Conservation (phyloP, 2,888 invertebrate genomes). For the Cataglyphis altisquamis region DNA sequence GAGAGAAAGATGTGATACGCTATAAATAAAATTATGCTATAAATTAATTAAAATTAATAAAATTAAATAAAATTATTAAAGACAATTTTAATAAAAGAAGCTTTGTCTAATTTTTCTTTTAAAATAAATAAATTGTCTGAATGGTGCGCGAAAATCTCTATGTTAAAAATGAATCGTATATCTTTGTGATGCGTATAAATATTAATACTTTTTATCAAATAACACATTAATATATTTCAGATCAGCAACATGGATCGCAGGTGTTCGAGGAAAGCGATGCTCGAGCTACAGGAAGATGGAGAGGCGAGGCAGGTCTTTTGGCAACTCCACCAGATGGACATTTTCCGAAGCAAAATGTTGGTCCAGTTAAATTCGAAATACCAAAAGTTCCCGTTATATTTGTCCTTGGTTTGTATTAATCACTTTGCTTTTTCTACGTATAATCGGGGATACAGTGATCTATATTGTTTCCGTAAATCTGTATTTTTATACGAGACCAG, state of each 20-base stretch:
- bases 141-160: background rate
- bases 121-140: background rate
- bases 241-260: constrained; percentile 92
- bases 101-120: background rate
- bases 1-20: background rate
- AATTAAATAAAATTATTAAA: too few species aligned
- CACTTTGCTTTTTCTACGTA: background rate
- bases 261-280: constrained; percentile 86
- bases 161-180: background rate
- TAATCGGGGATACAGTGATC: background rate
- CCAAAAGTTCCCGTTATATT: constrained; percentile 96
- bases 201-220: background rate
- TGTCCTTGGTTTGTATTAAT: constrained; percentile 90
- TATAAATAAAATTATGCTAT: background rate
- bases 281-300: constrained; percentile 87
- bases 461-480: background rate
- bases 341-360: constrained; percentile 93
- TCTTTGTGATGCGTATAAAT: background rate
- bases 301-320: constrained; percentile 86
- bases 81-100: background rate
- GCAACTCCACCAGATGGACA: constrained; percentile 90
- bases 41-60: too few species aligned
- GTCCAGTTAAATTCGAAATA: constrained; percentile 94
- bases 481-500: background rate
- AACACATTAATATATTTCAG: constrained; percentile 85